These are phyloP conservation scores for Mus minutoides DNA, from an alignment of 2,797 vertebrate species.

Conservation along the genomic window DNA sequence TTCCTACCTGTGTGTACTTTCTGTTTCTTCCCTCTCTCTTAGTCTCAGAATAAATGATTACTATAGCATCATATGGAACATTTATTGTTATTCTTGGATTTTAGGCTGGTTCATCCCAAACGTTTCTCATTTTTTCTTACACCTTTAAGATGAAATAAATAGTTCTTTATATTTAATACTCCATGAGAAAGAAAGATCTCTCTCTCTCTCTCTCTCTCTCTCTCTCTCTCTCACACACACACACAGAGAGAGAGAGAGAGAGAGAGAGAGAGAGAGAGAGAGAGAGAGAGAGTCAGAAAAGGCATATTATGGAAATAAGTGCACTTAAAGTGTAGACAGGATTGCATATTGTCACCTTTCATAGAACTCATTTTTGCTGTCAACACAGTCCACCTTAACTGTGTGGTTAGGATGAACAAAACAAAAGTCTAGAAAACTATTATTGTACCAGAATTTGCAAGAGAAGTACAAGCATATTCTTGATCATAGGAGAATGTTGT, in stretches of 20 bases:
- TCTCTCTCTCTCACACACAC: too few species aligned
- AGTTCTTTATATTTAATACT: background rate
- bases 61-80: background rate
- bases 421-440: background rate
- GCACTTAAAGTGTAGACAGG: background rate
- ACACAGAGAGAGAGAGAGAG: too few species aligned
- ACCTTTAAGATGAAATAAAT: background rate
- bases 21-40: background rate
- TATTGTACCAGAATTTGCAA: background rate
- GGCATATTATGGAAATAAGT: background rate
- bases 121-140: background rate
- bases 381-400: background rate
- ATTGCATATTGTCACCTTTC: accelerated
- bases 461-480: background rate
- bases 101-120: background rate
- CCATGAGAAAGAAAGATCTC: background rate
- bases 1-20: background rate
- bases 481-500: background rate
- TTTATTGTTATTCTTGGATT: background rate
- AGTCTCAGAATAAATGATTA: background rate
- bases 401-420: background rate
- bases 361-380: accelerated
- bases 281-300: background rate
- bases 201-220: too few species aligned
- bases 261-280: background rate